These are phyloP conservation scores for Eupsittula cactorum DNA, from an alignment of 2,113 vertebrate genomes.

Conservation along the genomic window DNA sequence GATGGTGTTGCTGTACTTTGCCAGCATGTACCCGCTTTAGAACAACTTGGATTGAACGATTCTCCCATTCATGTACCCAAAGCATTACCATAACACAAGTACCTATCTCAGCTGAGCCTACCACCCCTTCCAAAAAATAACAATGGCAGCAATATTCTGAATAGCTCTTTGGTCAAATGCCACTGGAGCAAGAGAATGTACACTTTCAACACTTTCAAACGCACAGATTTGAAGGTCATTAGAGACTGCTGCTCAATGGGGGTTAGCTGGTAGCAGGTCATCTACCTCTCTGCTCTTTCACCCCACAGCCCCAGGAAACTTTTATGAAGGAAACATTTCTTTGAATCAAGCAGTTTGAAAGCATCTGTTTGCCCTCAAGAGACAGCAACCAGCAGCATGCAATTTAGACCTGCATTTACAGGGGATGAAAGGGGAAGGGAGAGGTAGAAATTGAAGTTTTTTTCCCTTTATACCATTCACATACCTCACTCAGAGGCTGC, in stretches of 20 bases:
- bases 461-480: neutral
- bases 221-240: slow-evolving; percentile 7
- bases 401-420: slow-evolving; percentile 19
- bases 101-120: neutral
- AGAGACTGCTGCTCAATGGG: neutral
- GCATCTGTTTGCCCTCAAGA: neutral
- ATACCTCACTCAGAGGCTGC: neutral
- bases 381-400: neutral
- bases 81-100: neutral
- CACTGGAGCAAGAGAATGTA: neutral
- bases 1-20: neutral
- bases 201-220: neutral
- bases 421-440: neutral
- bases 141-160: neutral
- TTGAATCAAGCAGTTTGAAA: neutral
- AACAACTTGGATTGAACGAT: slow-evolving; percentile 14
- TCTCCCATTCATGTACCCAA: slow-evolving; percentile 9
- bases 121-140: neutral
- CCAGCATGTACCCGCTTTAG: neutral
- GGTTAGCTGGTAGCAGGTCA: neutral
- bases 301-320: neutral
- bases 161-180: neutral
- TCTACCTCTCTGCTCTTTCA: neutral
- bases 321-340: neutral
- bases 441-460: neutral